phyloP scores from a whole-genome alignment of 2,888 invertebrate genomes.

The Microplitis manilae region DNA sequence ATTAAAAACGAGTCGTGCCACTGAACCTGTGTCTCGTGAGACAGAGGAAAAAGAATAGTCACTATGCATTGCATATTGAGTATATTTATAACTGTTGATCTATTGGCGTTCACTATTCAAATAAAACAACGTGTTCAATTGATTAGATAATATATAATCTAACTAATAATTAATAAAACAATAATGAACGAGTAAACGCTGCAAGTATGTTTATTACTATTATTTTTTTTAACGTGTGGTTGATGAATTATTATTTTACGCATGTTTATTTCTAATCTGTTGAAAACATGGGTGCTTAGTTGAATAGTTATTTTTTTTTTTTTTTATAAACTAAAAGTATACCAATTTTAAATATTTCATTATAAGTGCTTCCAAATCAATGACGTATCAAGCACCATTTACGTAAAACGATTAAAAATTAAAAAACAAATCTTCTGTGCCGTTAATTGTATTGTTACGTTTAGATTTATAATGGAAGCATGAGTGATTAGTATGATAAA shows the following conservation, averaged over 20 bases:
- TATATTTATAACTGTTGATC: slow-evolving; percentile 6
- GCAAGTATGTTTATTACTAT: neutral
- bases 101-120: neutral
- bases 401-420: neutral
- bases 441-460: slow-evolving; percentile 5
- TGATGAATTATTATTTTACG: slow-evolving; percentile 1
- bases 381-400: neutral
- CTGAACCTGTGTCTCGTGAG: neutral
- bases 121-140: neutral
- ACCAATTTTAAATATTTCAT: slow-evolving; percentile 12
- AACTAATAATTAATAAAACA: neutral
- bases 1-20: neutral
- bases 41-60: neutral
- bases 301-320: slow-evolving; percentile 10
- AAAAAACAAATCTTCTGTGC: slow-evolving; percentile 3
- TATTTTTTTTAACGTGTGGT: slow-evolving; percentile 1
- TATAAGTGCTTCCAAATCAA: slow-evolving; percentile 39
- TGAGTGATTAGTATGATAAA: slow-evolving; percentile 4
- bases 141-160: neutral
- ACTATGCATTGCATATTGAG: neutral
- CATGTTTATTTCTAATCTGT: neutral
- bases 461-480: neutral
- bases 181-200: neutral
- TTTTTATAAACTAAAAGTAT: neutral
- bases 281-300: slow-evolving; percentile 10